phyloP scores from a whole-genome alignment of 2,797 vertebrate species.

The Adrianichthys oophorus region DNA sequence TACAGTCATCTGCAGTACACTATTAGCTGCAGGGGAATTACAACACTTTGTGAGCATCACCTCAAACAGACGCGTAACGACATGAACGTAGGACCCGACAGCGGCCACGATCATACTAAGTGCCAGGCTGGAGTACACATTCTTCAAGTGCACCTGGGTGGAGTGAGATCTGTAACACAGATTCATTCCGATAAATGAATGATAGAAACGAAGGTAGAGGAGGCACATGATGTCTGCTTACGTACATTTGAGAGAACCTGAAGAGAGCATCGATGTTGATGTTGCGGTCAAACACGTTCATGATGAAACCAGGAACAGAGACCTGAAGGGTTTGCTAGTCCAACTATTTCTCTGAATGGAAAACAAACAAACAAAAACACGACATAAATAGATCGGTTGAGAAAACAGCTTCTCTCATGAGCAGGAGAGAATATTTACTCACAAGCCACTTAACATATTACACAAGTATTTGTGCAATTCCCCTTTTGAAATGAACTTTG shows the following conservation, averaged over 20 bases:
- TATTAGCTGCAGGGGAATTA: not conserved
- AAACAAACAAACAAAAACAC: not conserved
- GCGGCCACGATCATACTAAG: constrained; percentile 91
- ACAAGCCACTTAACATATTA: too few species aligned
- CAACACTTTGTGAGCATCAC: constrained; percentile 63
- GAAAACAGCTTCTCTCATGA: not conserved
- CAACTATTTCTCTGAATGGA: constrained; percentile 10
- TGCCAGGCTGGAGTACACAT: constrained; percentile 92
- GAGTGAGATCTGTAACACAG: constrained; percentile 80
- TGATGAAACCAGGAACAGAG: constrained; percentile 48
- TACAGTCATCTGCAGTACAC: too few species aligned
- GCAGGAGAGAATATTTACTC: too few species aligned
- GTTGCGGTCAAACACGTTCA: constrained; percentile 78
- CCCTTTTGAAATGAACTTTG: too few species aligned
- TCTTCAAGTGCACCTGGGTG: constrained; percentile 95
- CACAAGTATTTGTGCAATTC: too few species aligned
- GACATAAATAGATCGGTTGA: not conserved
- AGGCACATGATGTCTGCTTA: constrained; percentile 7
- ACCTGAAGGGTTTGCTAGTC: constrained; percentile 11
- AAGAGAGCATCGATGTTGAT: constrained; percentile 75
- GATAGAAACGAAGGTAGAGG: not conserved
- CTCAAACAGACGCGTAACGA: constrained; percentile 88
- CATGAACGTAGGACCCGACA: constrained; percentile 88
- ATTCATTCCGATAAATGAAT: not conserved
- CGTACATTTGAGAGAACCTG: constrained; percentile 77